phyloP scores from a whole-genome alignment of 2,797 vertebrate genomes.

The Glyptemys insculpta region DNA sequence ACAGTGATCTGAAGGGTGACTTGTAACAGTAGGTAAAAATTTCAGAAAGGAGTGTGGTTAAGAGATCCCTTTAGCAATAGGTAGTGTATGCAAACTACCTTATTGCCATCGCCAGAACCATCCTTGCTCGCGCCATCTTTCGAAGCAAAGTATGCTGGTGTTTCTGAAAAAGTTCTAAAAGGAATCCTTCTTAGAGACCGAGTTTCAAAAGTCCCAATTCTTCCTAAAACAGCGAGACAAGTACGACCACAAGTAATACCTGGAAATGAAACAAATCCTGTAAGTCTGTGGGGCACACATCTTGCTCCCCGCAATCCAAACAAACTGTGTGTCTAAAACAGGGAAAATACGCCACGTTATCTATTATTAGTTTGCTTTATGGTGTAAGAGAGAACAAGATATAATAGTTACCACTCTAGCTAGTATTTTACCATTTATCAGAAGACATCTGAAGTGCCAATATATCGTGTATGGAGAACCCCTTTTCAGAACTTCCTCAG shows the following conservation, averaged over 20 bases:
- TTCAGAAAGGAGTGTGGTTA: background rate
- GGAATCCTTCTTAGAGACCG: conserved; percentile 81
- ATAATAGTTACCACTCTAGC: background rate
- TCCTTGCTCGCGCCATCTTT: conserved; percentile 93
- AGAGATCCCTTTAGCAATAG: background rate
- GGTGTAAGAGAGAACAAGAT: background rate
- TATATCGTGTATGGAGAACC: background rate
- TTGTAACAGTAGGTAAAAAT: background rate
- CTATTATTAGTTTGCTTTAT: background rate
- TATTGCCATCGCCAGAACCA: conserved; percentile 89
- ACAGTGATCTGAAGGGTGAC: background rate
- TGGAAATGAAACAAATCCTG: conserved; percentile 61
- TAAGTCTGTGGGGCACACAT: conserved; percentile 2
- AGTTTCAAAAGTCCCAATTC: conserved; percentile 85
- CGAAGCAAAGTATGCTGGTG: conserved; percentile 90
- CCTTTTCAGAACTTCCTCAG: background rate
- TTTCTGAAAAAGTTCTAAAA: conserved; percentile 90
- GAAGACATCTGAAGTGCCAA: background rate
- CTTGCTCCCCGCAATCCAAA: background rate
- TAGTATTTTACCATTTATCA: background rate
- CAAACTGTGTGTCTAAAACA: background rate
- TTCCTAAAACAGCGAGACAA: conserved; percentile 88
- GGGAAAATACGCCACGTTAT: background rate
- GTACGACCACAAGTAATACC: conserved; percentile 88
- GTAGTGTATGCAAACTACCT: conserved; percentile 79